phyloP scores from a whole-genome alignment of 37 sponge, comb jelly and placozoan genomes.

The Eunapius fragilis region DNA sequence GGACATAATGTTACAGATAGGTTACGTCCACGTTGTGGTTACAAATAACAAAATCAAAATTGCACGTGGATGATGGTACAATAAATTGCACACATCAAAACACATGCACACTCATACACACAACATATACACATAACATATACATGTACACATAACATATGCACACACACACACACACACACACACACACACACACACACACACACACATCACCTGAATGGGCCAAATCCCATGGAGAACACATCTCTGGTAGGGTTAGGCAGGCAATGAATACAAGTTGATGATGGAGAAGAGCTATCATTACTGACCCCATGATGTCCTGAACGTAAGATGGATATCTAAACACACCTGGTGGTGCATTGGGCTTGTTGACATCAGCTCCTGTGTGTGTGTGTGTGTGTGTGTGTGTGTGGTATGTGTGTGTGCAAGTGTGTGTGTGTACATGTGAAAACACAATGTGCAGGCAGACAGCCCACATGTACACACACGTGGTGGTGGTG shows the following conservation, averaged over 20 bases:
- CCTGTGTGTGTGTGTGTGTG: slow-evolving; percentile 8
- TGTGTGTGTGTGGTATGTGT: neutral
- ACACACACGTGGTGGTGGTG: too few relatives aligned
- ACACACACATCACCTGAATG: slow-evolving; percentile 75
- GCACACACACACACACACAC: neutral
- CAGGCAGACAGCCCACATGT: too few relatives aligned
- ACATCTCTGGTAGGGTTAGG: slow-evolving; percentile 72
- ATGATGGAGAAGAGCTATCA: too few relatives aligned
- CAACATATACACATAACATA: too few relatives aligned
- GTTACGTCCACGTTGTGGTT: too few relatives aligned
- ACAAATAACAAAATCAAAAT: too few relatives aligned
- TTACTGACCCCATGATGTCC: slow-evolving; percentile 91
- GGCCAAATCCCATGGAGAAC: slow-evolving; percentile 98
- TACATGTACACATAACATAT: neutral
- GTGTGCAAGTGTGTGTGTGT: neutral
- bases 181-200: neutral
- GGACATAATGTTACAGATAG: too few relatives aligned
- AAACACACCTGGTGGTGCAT: slow-evolving; percentile 57
- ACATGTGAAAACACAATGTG: too few relatives aligned
- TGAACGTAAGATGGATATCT: slow-evolving; percentile 94
- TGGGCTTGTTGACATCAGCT: slow-evolving; percentile 70
- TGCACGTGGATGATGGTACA: too few relatives aligned
- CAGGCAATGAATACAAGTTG: too few relatives aligned
- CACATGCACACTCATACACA: neutral
- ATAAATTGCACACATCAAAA: neutral